These are phyloP conservation scores for Eucera pruinosa DNA, from an alignment of 2,888 invertebrate species.

Conservation along the genomic window DNA sequence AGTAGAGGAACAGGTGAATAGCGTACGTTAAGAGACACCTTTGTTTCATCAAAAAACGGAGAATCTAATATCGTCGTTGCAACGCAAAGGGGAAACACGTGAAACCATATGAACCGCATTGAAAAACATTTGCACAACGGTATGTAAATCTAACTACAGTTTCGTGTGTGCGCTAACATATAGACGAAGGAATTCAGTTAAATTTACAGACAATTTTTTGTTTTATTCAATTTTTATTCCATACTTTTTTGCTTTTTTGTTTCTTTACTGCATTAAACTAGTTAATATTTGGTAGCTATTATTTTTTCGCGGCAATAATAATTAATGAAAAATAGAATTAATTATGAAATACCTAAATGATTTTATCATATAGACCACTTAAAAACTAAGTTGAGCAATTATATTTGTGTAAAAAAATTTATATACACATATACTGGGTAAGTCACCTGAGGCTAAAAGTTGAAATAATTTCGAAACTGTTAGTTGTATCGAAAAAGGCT, in stretches of 20 bases:
- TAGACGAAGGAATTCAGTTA: constrained; percentile 1
- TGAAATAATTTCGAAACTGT: no score
- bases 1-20: constrained; percentile 18
- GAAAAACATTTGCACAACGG: constrained; percentile 24
- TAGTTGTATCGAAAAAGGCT: no score
- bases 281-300: no score
- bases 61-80: constrained; percentile 33
- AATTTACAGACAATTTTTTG: not conserved
- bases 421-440: no score
- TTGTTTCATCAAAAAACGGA: constrained; percentile 41
- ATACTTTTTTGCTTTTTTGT: not conserved
- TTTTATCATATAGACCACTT: no score
- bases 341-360: no score
- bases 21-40: constrained; percentile 37
- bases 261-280: no score
- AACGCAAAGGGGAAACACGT: not conserved
- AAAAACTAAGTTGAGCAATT: no score
- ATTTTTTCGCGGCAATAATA: no score
- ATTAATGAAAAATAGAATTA: no score
- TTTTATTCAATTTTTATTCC: not conserved
- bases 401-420: no score
- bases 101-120: not conserved
- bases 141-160: not conserved
- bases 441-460: no score
- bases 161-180: not conserved